Evolutionary conservation across 2,113 vertebrate species (phyloP).

Genomic region (Tenebrosternarchus preto): DNA sequence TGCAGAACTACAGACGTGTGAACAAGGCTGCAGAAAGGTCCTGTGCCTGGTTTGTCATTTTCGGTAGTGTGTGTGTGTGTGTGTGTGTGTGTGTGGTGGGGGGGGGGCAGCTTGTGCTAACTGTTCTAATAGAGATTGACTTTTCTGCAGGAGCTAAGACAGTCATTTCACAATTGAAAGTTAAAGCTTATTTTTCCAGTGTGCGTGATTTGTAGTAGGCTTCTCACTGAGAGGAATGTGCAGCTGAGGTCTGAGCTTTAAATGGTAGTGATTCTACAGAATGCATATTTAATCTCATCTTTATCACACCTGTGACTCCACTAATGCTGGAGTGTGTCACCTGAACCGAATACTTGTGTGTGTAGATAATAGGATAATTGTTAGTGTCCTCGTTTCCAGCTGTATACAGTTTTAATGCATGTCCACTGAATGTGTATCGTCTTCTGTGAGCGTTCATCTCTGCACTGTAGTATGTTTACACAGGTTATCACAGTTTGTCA

Average conservation of each 20-base stretch:
- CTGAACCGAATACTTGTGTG: constrained; percentile 1
- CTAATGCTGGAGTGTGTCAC: constrained; percentile 10
- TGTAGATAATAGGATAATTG: background rate
- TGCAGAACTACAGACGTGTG: background rate
- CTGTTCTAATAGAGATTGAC: background rate
- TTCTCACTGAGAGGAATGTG: background rate
- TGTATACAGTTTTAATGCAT: background rate
- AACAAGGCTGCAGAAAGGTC: background rate
- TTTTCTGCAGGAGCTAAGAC: background rate
- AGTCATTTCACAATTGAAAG: background rate
- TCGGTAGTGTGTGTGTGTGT: background rate
- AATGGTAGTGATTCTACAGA: background rate
- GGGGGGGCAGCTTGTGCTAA: background rate
- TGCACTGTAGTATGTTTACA: no score
- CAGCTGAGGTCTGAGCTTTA: background rate
- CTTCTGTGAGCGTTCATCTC: no score
- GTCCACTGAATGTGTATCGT: no score
- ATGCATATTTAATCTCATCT: background rate
- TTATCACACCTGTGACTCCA: background rate
- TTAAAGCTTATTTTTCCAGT: background rate
- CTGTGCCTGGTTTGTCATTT: background rate
- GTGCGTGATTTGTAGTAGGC: background rate
- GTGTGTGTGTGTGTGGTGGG: background rate
- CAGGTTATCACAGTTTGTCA: no score
- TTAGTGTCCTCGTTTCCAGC: background rate